Percentiles rank a stretch among this genome's conserved stretches.
Conservation (phyloP, 2,113 vertebrate genomes). For the Ploceus nigricollis region DNA sequence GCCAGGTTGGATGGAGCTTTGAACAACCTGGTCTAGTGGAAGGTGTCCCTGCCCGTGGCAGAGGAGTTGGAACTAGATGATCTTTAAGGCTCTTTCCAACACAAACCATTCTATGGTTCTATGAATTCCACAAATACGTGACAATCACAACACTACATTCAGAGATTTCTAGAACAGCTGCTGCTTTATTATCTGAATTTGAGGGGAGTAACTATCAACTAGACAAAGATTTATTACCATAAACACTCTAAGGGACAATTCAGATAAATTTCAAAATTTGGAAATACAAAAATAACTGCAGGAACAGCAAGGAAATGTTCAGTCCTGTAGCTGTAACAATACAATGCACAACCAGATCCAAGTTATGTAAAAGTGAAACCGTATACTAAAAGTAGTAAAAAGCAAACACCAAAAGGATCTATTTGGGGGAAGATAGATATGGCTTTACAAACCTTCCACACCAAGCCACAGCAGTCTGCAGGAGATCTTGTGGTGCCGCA, state of each 20-base stretch:
- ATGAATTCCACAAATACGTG: accelerated
- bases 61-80: not conserved
- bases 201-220: not conserved
- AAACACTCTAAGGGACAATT: not conserved
- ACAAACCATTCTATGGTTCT: not conserved
- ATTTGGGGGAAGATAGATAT: not conserved
- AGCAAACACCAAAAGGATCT: not conserved
- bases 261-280: not conserved
- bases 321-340: not conserved
- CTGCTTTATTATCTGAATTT: not conserved
- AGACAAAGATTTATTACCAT: not conserved
- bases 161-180: not conserved
- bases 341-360: not conserved
- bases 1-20: not conserved
- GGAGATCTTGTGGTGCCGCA: not conserved
- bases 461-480: not conserved
- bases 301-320: not conserved
- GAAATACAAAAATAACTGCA: not conserved
- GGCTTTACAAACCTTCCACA: not conserved
- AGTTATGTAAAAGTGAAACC: not conserved
- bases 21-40: not conserved
- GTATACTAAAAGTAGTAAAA: not conserved
- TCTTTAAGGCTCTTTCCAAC: not conserved
- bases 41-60: not conserved
- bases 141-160: not conserved